phyloP scores from a whole-genome alignment of 2,113 vertebrate genomes.

The Spermophilus dauricus region DNA sequence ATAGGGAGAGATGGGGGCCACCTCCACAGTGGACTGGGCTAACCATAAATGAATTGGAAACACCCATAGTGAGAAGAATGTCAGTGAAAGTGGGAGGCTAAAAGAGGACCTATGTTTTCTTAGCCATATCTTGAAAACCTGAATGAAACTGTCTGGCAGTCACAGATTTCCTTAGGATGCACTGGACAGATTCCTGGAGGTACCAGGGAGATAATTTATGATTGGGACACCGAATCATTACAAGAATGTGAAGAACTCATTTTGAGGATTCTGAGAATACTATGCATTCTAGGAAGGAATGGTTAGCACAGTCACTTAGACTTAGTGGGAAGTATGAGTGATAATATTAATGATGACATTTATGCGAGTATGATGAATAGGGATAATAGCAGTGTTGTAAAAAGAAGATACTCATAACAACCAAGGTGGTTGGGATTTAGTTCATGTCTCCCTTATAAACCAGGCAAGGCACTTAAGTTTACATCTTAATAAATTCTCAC shows the following conservation, averaged over 20 bases:
- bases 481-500: not conserved
- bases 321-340: conserved; percentile 9
- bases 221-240: not conserved
- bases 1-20: not conserved
- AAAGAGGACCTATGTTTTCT: conserved; percentile 11
- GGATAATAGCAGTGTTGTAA: not conserved
- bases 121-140: conserved; percentile 26
- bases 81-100: not conserved
- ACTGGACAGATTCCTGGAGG: not conserved
- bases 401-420: not conserved
- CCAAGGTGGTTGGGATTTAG: not conserved
- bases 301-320: conserved; percentile 35
- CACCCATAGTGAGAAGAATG: not conserved
- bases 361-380: not conserved
- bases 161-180: not conserved
- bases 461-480: not conserved
- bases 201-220: not conserved
- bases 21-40: not conserved
- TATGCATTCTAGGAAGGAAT: conserved; percentile 58
- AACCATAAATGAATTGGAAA: conserved; percentile 3
- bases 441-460: not conserved
- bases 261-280: conserved; percentile 42
- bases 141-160: not conserved
- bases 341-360: not conserved
- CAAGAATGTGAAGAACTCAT: conserved; percentile 17